A percentile compares a stretch with the other conserved stretches of the same genome.
Conservation (phyloP, 2,888 invertebrate species). For the Pristionchus arcanus region DNA sequence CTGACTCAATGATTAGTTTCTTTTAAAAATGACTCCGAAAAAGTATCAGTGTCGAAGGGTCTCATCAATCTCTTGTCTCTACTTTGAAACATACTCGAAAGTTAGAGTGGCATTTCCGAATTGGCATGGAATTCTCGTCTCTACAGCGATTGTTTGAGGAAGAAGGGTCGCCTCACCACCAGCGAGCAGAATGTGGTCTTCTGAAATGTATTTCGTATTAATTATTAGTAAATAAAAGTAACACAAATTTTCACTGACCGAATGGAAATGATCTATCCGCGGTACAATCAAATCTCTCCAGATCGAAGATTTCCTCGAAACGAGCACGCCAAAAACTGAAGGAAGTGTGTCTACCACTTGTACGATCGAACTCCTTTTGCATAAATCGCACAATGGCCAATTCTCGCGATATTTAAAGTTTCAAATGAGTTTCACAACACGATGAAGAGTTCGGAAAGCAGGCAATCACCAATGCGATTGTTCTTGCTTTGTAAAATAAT, state of each 20-base stretch:
- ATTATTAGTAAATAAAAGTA: no score
- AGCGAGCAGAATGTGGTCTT: constrained; percentile 69
- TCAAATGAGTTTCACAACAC: neutral
- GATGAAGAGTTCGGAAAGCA: no score
- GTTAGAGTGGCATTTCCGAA: constrained; percentile 70
- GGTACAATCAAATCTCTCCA: constrained; percentile 68
- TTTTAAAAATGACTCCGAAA: neutral
- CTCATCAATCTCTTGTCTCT: neutral
- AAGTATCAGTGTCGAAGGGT: neutral
- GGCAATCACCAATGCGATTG: no score
- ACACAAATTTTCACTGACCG: constrained; percentile 59
- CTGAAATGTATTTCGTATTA: no score
- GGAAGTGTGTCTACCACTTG: neutral
- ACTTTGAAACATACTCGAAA: constrained; percentile 67
- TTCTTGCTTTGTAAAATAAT: neutral
- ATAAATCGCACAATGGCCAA: no score
- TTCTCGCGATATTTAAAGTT: no score
- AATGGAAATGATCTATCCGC: constrained; percentile 65
- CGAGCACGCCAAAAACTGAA: constrained; percentile 69
- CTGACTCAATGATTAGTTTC: neutral
- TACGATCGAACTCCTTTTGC: no score
- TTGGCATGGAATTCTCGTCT: constrained; percentile 74
- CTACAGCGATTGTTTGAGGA: constrained; percentile 67
- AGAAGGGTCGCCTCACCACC: constrained; percentile 67
- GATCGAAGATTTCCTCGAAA: constrained; percentile 68